Conservation (phyloP, 2,113 vertebrate species). For the Psittacula cyanocephala region DNA sequence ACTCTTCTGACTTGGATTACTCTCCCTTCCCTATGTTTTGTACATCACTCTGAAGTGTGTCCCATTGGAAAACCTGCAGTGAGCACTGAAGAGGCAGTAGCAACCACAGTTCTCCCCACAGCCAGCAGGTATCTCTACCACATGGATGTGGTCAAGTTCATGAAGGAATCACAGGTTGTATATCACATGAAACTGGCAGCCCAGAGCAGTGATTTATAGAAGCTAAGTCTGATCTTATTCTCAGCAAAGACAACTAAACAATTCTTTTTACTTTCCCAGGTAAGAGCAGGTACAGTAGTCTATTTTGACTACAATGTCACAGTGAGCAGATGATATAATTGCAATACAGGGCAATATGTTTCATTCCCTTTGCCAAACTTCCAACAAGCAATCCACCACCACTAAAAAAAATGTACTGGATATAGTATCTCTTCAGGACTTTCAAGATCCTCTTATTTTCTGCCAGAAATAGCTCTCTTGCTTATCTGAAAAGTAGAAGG, state of each 20-base stretch:
- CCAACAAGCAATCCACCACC: neutral
- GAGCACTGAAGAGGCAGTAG: neutral
- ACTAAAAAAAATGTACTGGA: neutral
- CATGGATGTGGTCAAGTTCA: neutral
- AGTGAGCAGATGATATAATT: neutral
- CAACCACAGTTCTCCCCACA: neutral
- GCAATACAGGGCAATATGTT: neutral
- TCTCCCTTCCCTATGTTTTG: neutral
- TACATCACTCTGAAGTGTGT: neutral
- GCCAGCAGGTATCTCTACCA: neutral
- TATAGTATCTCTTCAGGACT: neutral
- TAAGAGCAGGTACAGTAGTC: neutral
- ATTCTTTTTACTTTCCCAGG: neutral
- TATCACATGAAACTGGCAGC: neutral
- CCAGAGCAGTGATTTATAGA: neutral
- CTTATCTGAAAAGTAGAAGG: neutral
- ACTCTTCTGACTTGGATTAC: neutral
- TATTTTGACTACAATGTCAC: neutral
- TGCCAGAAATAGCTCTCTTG: neutral
- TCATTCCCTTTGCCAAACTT: neutral
- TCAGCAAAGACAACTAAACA: neutral
- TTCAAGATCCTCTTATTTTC: neutral
- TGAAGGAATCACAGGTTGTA: neutral
- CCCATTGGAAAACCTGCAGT: neutral
- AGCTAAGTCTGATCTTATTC: neutral